phyloP scores from a whole-genome alignment of 2,797 vertebrate genomes.

The Aldrovandia affinis region DNA sequence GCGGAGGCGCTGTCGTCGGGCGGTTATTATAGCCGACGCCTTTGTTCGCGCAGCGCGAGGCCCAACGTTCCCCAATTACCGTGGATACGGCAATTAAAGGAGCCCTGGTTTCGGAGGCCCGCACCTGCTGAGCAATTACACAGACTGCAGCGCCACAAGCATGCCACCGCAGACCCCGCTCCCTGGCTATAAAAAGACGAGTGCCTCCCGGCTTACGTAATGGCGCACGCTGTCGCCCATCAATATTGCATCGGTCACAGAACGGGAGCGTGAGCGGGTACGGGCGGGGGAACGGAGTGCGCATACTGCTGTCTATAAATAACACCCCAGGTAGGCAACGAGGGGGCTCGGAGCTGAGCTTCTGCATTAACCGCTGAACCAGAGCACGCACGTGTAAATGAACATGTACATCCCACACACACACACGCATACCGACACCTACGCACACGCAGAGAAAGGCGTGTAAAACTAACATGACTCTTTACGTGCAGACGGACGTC shows the following conservation, averaged over 20 bases:
- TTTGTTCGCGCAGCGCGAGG: not conserved
- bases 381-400: not conserved
- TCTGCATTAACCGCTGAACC: not conserved
- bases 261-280: not conserved
- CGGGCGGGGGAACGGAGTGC: not conserved
- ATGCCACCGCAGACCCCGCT: not conserved
- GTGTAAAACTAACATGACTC: no score
- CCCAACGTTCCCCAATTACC: constrained; percentile 1
- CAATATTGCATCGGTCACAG: constrained; percentile 21
- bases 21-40: no score
- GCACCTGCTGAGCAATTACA: not conserved
- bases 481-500: no score
- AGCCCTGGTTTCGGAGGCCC: not conserved
- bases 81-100: not conserved
- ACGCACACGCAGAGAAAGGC: not conserved
- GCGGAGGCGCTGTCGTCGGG: not conserved
- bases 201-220: not conserved
- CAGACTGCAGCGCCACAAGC: not conserved
- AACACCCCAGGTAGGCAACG: not conserved
- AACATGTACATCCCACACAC: not conserved
- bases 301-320: not conserved
- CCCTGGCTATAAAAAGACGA: constrained; percentile 24
- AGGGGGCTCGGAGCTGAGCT: not conserved
- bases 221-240: constrained; percentile 6
- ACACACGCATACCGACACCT: not conserved